phyloP scores from a whole-genome alignment of 1,140 invertebrate species.

The Philopotamus ludificatus region DNA sequence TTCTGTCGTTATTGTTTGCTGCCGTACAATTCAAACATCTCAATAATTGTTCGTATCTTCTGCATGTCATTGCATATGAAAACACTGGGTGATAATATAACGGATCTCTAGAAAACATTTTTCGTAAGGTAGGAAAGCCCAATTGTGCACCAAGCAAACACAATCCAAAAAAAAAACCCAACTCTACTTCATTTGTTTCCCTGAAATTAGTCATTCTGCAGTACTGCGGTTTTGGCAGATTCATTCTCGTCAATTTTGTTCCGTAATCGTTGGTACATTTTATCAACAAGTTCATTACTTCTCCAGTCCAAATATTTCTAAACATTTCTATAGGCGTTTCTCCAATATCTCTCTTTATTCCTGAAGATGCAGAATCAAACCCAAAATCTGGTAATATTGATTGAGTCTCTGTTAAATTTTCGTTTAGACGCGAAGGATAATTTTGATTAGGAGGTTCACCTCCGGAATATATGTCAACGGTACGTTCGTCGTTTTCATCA shows the following conservation, averaged over 20 bases:
- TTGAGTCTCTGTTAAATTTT: neutral
- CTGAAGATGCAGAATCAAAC: neutral
- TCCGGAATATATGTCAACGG: neutral
- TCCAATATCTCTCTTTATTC: constrained; percentile 1
- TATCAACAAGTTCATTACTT: neutral
- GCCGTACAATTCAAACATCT: neutral
- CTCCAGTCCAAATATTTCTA: neutral
- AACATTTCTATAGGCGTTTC: neutral
- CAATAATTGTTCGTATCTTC: neutral
- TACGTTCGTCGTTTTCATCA: neutral
- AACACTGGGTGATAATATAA: neutral
- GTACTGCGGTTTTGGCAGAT: neutral
- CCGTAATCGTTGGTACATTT: neutral
- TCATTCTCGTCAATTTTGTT: no score
- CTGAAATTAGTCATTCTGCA: neutral
- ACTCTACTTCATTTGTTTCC: neutral
- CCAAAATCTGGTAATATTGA: neutral
- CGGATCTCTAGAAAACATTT: neutral
- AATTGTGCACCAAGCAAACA: neutral
- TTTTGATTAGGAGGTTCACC: neutral
- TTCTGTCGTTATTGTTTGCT: neutral
- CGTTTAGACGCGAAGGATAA: neutral
- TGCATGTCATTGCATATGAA: neutral
- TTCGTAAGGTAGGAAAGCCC: neutral
- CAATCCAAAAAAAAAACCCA: neutral